Evolutionary conservation across 2,797 vertebrate genomes (phyloP).

Genomic region (Sarcoramphus papa): DNA sequence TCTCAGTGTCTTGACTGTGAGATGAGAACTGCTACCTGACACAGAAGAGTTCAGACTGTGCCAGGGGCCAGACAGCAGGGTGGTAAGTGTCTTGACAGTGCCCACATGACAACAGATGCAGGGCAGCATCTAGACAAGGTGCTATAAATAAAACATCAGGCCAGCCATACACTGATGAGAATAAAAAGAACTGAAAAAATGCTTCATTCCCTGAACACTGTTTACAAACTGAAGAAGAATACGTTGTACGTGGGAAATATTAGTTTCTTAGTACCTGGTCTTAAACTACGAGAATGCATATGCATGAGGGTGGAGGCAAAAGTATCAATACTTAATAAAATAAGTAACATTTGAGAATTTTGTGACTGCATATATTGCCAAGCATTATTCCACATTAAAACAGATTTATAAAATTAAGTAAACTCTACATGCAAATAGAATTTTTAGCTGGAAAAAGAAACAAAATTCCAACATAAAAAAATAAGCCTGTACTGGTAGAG

Average conservation of each 20-base stretch:
- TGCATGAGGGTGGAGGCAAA: not conserved
- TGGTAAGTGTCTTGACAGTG: not conserved
- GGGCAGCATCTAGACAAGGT: not conserved
- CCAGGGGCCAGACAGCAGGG: not conserved
- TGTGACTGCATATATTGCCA: not conserved
- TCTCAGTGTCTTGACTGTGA: not conserved
- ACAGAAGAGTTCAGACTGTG: not conserved
- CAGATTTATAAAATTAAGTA: not conserved
- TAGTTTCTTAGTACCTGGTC: not conserved
- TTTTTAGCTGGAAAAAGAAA: not conserved
- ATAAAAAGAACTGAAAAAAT: not conserved
- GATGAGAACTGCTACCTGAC: not conserved
- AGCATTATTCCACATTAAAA: not conserved
- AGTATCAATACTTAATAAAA: not conserved
- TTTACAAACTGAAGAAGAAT: not conserved
- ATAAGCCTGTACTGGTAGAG: not conserved
- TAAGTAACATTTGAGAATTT: not conserved
- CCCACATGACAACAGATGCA: not conserved
- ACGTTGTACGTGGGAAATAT: fast-evolving
- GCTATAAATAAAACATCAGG: not conserved
- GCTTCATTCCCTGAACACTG: not conserved
- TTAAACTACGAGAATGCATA: not conserved
- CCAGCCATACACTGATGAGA: not conserved
- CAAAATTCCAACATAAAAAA: not conserved
- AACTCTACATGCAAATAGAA: not conserved